These are phyloP conservation scores for Prosopocoilus inquinatus DNA, from an alignment of 2,888 invertebrate genomes.

Conservation along the genomic window DNA sequence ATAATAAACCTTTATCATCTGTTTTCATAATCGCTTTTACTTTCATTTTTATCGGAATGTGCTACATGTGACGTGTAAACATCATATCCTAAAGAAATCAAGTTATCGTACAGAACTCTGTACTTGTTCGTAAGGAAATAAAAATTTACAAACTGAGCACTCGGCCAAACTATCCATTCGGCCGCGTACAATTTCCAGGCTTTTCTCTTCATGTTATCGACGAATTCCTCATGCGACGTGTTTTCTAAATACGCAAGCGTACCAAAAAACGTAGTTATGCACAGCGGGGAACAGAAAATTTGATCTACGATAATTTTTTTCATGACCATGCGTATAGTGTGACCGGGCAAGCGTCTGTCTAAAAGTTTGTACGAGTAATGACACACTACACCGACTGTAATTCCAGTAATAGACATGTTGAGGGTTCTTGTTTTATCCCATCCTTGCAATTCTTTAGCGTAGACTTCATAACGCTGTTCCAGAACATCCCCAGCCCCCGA, in stretches of 20 bases:
- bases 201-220: slow-evolving; percentile 68
- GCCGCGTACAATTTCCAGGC: slow-evolving; percentile 77
- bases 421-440: slow-evolving; percentile 64
- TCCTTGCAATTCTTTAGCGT: slow-evolving; percentile 54
- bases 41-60: slow-evolving; percentile 16
- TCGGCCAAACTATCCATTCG: slow-evolving; percentile 92
- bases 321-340: slow-evolving; percentile 61
- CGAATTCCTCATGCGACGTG: slow-evolving; percentile 59
- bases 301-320: slow-evolving; percentile 85
- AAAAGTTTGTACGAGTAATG: slow-evolving; percentile 85
- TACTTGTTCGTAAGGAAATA: slow-evolving; percentile 78
- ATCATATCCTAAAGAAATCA: slow-evolving; percentile 82
- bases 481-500: slow-evolving; percentile 78
- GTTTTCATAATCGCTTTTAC: not conserved
- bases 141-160: slow-evolving; percentile 91
- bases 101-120: slow-evolving; percentile 84
- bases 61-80: slow-evolving; percentile 75
- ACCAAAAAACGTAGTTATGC: slow-evolving; percentile 74
- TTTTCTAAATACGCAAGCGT: slow-evolving; percentile 73
- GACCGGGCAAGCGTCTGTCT: slow-evolving; percentile 70
- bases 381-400: slow-evolving; percentile 73
- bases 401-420: slow-evolving; percentile 77
- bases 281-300: slow-evolving; percentile 77
- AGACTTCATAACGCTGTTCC: slow-evolving; percentile 76
- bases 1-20: no score